A percentile compares a stretch with the other conserved stretches of the same genome.
phyloP scores from a whole-genome alignment of 2,888 invertebrate genomes.

The Gymnosoma rotundatum region DNA sequence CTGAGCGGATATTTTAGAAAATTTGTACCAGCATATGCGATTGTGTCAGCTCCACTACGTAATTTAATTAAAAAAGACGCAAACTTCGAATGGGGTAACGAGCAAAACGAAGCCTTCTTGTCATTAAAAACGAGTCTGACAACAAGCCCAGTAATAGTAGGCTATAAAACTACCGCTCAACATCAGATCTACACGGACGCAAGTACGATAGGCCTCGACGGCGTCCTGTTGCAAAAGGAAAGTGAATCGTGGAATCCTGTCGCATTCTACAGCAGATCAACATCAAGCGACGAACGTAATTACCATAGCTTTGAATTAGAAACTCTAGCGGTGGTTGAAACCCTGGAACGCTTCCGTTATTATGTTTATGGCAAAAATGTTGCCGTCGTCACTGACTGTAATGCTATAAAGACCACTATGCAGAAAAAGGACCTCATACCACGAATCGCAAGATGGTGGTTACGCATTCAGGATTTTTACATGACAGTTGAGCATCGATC shows the following conservation, averaged over 20 bases:
- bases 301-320: conserved; percentile 74
- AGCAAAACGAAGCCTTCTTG: too few species aligned
- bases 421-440: conserved; percentile 63
- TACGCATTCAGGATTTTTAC: conserved; percentile 64
- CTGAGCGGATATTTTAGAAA: too few species aligned
- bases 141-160: too few species aligned
- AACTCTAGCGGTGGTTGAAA: conserved; percentile 64
- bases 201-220: conserved; percentile 54
- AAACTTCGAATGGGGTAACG: too few species aligned
- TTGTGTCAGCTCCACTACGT: too few species aligned
- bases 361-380: background rate
- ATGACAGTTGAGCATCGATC: conserved; percentile 59
- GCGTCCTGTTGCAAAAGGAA: conserved; percentile 54
- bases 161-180: too few species aligned
- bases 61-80: too few species aligned
- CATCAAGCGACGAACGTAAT: conserved; percentile 30
- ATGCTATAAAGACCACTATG: conserved; percentile 61
- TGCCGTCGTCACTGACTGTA: conserved; percentile 59
- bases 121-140: too few species aligned
- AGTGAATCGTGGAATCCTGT: conserved; percentile 33
- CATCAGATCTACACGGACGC: conserved; percentile 42
- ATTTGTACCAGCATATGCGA: too few species aligned
- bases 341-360: conserved; percentile 12
- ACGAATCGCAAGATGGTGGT: conserved; percentile 66
- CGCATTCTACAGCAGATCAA: conserved; percentile 59